A percentile compares a stretch with the other conserved stretches of the same genome.
Evolutionary conservation across 2,888 invertebrate genomes (phyloP).

Genomic region (Osmoderma eremita): DNA sequence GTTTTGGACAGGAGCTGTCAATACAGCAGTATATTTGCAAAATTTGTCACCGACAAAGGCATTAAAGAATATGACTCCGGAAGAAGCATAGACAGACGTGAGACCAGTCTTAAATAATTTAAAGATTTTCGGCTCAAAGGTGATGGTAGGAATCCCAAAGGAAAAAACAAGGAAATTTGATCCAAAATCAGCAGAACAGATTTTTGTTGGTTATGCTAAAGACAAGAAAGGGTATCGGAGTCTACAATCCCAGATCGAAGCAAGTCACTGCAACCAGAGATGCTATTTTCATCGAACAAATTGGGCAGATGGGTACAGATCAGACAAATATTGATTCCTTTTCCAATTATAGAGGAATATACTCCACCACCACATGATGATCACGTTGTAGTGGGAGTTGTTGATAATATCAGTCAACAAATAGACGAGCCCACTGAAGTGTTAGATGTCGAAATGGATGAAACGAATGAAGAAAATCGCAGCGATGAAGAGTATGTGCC

Average conservation of each 20-base stretch:
- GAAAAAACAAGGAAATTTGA: too few species aligned
- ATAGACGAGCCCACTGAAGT: not conserved
- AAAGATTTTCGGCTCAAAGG: conserved; percentile 10
- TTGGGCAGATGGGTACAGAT: too few species aligned
- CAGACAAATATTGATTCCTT: not conserved
- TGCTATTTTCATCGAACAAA: not conserved
- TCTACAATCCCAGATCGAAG: not conserved
- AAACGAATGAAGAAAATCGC: not conserved
- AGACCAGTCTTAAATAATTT: not conserved
- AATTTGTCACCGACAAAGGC: conserved; percentile 37
- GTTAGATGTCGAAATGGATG: too few species aligned
- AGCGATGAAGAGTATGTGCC: not conserved
- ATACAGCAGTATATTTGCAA: conserved; percentile 49
- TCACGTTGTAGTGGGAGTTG: conserved; percentile 16
- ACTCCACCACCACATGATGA: not conserved
- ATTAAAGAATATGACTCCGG: not conserved
- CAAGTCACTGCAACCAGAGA: conserved; percentile 15
- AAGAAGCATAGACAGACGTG: not conserved
- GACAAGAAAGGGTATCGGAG: conserved; percentile 11
- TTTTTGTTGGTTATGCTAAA: conserved; percentile 3
- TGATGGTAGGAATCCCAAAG: conserved; percentile 17
- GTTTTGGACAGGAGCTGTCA: conserved; percentile 50
- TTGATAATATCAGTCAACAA: not conserved
- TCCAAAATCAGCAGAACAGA: too few species aligned
- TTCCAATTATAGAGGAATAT: conserved; percentile 14